Evolutionary conservation across 2,797 vertebrate species (phyloP).

Genomic region (Aphelocoma californica): DNA sequence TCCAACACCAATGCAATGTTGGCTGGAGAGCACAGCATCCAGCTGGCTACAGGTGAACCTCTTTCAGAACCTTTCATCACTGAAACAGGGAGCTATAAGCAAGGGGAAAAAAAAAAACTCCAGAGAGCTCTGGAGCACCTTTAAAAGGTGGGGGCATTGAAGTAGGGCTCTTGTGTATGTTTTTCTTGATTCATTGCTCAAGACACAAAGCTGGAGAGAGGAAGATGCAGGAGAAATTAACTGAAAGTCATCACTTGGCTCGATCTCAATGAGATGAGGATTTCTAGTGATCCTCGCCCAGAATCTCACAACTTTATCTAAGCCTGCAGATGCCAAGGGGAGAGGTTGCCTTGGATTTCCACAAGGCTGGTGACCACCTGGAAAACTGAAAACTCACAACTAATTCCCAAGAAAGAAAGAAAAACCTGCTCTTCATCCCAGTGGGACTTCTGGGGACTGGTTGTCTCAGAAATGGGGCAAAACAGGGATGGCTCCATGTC

Average conservation of each 20-base stretch:
- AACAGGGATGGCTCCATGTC: neutral
- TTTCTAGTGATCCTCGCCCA: neutral
- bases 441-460: neutral
- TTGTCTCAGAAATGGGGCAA: neutral
- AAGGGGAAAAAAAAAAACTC: neutral
- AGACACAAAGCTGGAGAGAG: neutral
- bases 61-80: neutral
- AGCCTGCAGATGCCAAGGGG: neutral
- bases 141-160: neutral
- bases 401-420: neutral
- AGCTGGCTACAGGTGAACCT: neutral
- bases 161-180: neutral
- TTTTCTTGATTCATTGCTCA: accelerated
- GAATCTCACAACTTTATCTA: neutral
- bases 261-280: neutral
- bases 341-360: neutral
- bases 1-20: accelerated
- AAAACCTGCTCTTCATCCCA: neutral
- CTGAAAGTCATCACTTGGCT: neutral
- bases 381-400: neutral
- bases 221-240: neutral
- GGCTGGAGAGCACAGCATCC: neutral
- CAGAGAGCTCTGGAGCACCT: neutral
- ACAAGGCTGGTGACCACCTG: neutral
- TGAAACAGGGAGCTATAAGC: neutral